These are phyloP conservation scores for Musca vetustissima DNA, from an alignment of 1,140 invertebrate species.

Conservation along the genomic window DNA sequence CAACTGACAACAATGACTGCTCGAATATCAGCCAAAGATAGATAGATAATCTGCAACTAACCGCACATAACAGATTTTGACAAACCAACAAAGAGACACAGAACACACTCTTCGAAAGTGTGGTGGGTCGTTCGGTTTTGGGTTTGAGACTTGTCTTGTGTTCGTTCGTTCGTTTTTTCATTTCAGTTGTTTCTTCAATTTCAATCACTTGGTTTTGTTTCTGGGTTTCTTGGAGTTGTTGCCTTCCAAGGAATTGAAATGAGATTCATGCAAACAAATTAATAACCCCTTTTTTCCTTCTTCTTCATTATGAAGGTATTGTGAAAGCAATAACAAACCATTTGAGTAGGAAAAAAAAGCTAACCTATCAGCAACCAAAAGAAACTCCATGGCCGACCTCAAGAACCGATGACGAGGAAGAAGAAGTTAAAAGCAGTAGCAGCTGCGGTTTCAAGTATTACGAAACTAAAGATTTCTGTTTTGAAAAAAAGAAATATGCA, in stretches of 20 bases:
- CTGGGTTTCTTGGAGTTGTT: no score
- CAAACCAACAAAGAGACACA: neutral
- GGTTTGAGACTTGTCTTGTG: neutral
- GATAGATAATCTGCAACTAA: slow-evolving; percentile 9
- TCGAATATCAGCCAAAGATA: no score
- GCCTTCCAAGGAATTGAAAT: no score
- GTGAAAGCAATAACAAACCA: neutral
- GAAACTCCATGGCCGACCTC: no score
- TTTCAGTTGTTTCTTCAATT: slow-evolving; percentile 10
- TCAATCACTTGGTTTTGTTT: neutral
- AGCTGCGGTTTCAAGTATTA: slow-evolving; percentile 18
- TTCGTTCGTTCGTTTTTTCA: neutral
- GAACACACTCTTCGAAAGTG: neutral
- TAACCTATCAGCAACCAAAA: no score
- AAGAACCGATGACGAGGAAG: no score
- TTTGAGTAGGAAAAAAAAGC: no score
- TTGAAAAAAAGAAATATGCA: neutral
- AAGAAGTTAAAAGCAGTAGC: neutral
- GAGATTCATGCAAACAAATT: no score
- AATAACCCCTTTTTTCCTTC: no score
- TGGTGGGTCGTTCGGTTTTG: neutral
- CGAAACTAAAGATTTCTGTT: neutral
- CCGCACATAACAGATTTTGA: slow-evolving; percentile 9
- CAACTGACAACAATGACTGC: no score
- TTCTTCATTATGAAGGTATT: neutral